These are phyloP conservation scores for Scotopteryx bipunctaria DNA, from an alignment of 2,888 invertebrate genomes.

Conservation along the genomic window DNA sequence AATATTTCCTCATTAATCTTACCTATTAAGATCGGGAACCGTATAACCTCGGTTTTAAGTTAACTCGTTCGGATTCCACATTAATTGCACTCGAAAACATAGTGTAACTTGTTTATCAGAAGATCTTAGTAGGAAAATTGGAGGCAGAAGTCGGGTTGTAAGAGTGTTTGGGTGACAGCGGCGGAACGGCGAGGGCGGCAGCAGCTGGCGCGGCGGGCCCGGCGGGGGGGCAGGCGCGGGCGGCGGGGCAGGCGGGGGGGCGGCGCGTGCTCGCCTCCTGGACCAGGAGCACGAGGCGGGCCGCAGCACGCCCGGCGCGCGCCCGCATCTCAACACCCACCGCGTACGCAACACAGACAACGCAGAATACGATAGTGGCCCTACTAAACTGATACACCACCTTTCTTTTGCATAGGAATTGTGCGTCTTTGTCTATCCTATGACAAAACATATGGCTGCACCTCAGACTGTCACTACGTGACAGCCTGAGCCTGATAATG, in stretches of 20 bases:
- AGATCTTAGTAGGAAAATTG: no score
- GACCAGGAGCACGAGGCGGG: conserved; percentile 79
- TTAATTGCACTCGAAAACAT: no score
- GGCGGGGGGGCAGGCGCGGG: conserved; percentile 38
- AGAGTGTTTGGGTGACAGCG: conserved; percentile 35
- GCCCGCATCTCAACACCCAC: conserved; percentile 51
- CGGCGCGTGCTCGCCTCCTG: conserved; percentile 73
- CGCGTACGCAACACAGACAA: conserved; percentile 43
- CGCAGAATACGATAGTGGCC: conserved; percentile 14
- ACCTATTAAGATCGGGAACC: no score
- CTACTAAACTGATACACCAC: neutral
- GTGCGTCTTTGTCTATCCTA: no score
- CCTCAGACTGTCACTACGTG: no score
- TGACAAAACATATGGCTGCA: no score
- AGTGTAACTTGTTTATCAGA: no score
- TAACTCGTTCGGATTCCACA: no score
- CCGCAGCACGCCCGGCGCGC: conserved; percentile 77
- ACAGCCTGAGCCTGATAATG: no score
- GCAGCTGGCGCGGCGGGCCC: conserved; percentile 33
- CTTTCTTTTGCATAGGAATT: no score
- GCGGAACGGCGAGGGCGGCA: conserved; percentile 45
- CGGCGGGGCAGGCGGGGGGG: conserved; percentile 48
- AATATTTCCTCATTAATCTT: no score
- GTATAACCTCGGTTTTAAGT: no score
- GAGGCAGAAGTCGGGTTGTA: neutral